Evolutionary conservation across 2,797 vertebrate species (phyloP), one percentile per base, ranked within the genome.

Genomic region (Enteromius radiatus): DNA sequence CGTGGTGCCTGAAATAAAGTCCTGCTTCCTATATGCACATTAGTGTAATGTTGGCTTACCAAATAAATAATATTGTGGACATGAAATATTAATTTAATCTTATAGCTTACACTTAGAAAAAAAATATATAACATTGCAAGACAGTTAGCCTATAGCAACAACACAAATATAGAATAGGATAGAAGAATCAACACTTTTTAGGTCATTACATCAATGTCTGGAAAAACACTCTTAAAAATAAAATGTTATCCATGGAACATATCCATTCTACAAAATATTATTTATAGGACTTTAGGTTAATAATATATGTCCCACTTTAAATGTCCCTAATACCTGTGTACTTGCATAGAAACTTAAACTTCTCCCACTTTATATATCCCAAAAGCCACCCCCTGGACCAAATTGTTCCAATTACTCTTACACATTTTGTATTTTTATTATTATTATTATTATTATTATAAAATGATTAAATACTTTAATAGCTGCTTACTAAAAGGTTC

Each of bases 1-100:
- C 14, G 1, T 47, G 38, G 36, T 80, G 64, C 49, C 45, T 61
- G 43, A 33, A 70, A 80, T 79, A 59, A 80, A 70, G 19, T 31
- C 17, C 17, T 47, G 17, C 1, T 56, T 70, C 11, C 10, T 41
- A 26, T 41, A 26, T 26, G 19, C 10, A 68, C 7, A 2, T 5
- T 56, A 21, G 31, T 14, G 33, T 17, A 31, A 52, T 73, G 38
- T 69, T 23, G 23, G 5, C 45, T 52, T 47, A 31, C 7, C 23
- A 47, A 17, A 73, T n/a, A 33, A 52, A 12, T n/a, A 21, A 49
- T 33, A 11, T 21, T 21, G 17, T 49, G 28, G 1, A 73, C 45
- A 52, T 52, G 17, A 47, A 70, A 70, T 28, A 47, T 70, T 45
- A 15, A 33, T 73, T 47, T 73, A 26, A 73, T 21, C 5, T 49